Percentiles rank a stretch among this genome's conserved stretches.
Conservation (phyloP, 2,888 invertebrate genomes). For the Aphodius granarius region DNA sequence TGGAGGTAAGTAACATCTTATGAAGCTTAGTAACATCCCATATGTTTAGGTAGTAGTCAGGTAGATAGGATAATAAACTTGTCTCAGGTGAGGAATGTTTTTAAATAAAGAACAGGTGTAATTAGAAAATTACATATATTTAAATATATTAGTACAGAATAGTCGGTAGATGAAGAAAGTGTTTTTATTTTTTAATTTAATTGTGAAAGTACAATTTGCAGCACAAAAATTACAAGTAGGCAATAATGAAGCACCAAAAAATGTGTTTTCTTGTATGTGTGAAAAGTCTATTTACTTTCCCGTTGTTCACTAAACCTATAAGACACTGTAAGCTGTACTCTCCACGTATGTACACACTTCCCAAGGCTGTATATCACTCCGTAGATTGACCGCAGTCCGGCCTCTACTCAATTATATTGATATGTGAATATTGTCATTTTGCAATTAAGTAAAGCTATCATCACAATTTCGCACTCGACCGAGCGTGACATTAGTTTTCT, state of each 20-base stretch:
- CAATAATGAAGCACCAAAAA: constrained; percentile 49
- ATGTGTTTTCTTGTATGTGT: constrained; percentile 25
- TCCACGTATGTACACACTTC: constrained; percentile 42
- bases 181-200: constrained; percentile 30
- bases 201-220: constrained; percentile 41
- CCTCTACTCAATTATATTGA: constrained; percentile 40
- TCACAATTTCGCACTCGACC: constrained; percentile 40
- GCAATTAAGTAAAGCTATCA: constrained; percentile 47
- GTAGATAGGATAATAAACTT: too few relatives aligned
- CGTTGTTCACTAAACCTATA: constrained; percentile 37
- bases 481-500: constrained; percentile 2
- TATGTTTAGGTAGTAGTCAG: too few relatives aligned
- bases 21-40: too few relatives aligned
- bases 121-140: not conserved
- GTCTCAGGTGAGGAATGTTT: too few relatives aligned
- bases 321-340: constrained; percentile 41
- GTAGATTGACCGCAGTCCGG: constrained; percentile 40
- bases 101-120: not conserved
- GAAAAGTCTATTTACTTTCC: constrained; percentile 25
- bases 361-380: constrained; percentile 52
- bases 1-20: too few relatives aligned
- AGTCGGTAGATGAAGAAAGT: constrained; percentile 30
- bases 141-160: not conserved
- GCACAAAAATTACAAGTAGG: constrained; percentile 51
- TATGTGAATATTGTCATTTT: constrained; percentile 53